Evolutionary conservation across 1,140 invertebrate genomes (phyloP).

Genomic region (Chlorops oryzae): DNA sequence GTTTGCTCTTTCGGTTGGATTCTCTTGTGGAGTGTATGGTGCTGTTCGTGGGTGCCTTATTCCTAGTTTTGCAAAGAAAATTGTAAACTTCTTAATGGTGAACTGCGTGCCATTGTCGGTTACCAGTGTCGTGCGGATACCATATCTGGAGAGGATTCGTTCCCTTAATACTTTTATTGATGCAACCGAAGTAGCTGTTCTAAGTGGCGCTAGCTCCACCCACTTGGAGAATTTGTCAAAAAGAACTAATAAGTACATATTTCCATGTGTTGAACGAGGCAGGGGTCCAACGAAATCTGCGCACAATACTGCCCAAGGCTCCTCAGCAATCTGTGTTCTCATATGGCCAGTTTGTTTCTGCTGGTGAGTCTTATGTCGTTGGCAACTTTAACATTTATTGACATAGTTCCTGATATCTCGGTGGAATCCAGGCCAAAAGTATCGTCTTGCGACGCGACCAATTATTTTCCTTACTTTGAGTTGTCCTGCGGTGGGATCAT

Average conservation of each 20-base stretch:
- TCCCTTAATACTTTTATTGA: conserved; percentile 3
- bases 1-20: conserved; percentile 1
- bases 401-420: neutral
- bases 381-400: neutral
- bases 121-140: neutral
- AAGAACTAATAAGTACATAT: neutral
- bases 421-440: neutral
- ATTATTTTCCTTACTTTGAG: neutral
- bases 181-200: neutral
- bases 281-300: conserved; percentile 2
- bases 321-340: neutral
- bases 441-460: neutral
- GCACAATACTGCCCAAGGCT: neutral
- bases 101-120: conserved; percentile 5
- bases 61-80: neutral
- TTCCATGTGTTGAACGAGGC: conserved; percentile 1
- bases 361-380: neutral
- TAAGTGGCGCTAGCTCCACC: neutral
- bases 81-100: neutral
- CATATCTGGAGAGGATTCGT: neutral
- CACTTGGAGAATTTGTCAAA: neutral
- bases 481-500: neutral
- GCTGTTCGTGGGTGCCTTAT: neutral
- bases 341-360: neutral
- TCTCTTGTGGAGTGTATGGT: neutral